Evolutionary conservation across 2,113 vertebrate species (phyloP).

Genomic region (Pelecanoides urinatrix): DNA sequence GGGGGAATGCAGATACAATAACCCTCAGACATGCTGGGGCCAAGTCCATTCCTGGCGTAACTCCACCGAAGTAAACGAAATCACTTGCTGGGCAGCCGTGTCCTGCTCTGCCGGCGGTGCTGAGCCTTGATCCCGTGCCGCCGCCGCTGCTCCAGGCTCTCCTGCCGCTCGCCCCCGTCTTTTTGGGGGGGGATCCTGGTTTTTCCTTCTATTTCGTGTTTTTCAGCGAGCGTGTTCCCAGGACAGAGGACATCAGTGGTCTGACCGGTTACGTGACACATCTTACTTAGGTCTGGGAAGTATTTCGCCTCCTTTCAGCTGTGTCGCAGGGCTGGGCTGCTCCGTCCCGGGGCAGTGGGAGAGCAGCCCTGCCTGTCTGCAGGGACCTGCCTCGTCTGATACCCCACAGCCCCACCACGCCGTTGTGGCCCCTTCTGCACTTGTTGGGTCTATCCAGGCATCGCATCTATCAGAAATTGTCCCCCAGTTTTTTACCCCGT

Average conservation of each 20-base stretch:
- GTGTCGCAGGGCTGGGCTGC: not conserved
- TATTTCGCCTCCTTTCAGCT: not conserved
- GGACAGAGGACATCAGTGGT: rapidly evolving
- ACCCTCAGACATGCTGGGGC: slow-evolving; percentile 66
- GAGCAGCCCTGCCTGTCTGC: not conserved
- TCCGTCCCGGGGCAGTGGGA: rapidly evolving
- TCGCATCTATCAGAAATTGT: not conserved
- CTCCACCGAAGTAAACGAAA: not conserved
- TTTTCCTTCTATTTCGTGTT: not conserved
- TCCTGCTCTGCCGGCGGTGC: not conserved
- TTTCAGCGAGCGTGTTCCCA: not conserved
- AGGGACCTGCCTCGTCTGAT: not conserved
- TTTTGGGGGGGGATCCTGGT: rapidly evolving
- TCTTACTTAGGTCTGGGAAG: not conserved
- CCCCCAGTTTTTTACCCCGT: not conserved
- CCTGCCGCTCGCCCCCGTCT: rapidly evolving
- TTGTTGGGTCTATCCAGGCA: not conserved
- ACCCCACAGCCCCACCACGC: not conserved
- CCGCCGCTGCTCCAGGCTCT: not conserved
- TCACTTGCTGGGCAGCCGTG: not conserved
- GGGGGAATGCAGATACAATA: slow-evolving; percentile 63
- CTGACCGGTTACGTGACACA: rapidly evolving
- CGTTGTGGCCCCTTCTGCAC: not conserved
- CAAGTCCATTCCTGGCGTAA: slow-evolving; percentile 24
- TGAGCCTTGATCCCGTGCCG: not conserved